Evolutionary conservation across 2,113 vertebrate species (phyloP), one percentile per base, ranked within the genome.

Genomic region (Clinocottus analis): DNA sequence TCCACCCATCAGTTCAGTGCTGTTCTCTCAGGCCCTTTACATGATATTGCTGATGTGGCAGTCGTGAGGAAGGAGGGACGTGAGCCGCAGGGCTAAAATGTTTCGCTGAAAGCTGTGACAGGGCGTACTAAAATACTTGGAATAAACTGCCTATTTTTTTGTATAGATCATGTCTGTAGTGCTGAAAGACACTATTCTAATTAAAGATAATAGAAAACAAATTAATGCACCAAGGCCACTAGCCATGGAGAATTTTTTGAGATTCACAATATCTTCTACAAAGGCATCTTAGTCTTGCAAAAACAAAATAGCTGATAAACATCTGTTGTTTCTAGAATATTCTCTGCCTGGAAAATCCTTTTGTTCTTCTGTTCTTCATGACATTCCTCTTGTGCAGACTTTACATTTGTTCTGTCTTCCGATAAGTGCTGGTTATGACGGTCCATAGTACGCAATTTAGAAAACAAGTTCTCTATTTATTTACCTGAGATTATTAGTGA

Each of bases 31-130:
- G 77, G 55, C 31, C 9, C 14, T 64, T 17, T 77, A 41, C 35
- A 66, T 75, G 63, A 61, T 85, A 27, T 66, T 85, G 90, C 85
- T 86, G 83, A 85, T 79, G 86, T 90, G 87, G 78, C 85, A 75
- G 64, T 49, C 62, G 64, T 51, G 49, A 62, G 47, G 25, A 25
- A 27, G 37, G 31, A 59, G 63, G 43, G 4, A 53, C 60, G 7
- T 67, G 55, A 69, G 41, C 27, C 68, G 33, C 25, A 67, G 31
- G 29, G 21, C 73, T 71, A 45, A 77, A 43, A 75, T 68, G 41
- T 51, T 72, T 72, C 37, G 33, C 16, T 72, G 47, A 82, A n/a
- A 75, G 35, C 13, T 75, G 12, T 79, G 12, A 72, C 56, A 47
- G 25, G 39, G 1, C 4, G 58, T 35, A 29, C 14, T 67, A 37